phyloP scores from a whole-genome alignment of 23 tunicate genomes.

The Clavelina lepadiformis region DNA sequence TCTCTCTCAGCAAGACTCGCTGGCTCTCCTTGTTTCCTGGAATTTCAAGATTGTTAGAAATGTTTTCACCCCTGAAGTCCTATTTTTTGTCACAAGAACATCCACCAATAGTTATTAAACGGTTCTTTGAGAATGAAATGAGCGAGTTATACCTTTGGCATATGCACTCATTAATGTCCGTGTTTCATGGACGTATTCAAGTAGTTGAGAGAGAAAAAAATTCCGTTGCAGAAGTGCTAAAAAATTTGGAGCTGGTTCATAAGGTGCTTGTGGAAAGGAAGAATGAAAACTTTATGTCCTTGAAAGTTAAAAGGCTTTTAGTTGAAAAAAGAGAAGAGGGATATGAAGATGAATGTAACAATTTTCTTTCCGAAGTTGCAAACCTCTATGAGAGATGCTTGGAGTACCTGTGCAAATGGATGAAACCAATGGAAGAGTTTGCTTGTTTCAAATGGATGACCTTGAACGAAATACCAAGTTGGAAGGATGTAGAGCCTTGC shows the following conservation, averaged over 20 bases:
- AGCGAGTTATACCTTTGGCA: constrained; percentile 15
- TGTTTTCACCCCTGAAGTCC: constrained; percentile 16
- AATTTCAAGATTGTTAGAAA: constrained; percentile 20
- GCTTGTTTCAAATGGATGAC: constrained; percentile 26
- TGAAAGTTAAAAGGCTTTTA: constrained; percentile 24
- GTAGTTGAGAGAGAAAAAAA: constrained; percentile 13
- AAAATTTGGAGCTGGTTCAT: constrained; percentile 19
- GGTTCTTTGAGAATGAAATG: constrained; percentile 18
- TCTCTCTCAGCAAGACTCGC: constrained; percentile 29
- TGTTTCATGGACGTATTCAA: constrained; percentile 16
- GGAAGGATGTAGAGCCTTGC: constrained; percentile 28
- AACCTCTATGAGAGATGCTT: constrained; percentile 27
- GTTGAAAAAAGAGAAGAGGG: constrained; percentile 23
- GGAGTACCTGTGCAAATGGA: constrained; percentile 24
- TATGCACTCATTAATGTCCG: constrained; percentile 13
- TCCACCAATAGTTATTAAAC: constrained; percentile 20
- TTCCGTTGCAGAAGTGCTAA: constrained; percentile 20
- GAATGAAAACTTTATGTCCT: constrained; percentile 26
- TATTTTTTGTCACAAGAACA: constrained; percentile 12
- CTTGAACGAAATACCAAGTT: constrained; percentile 32
- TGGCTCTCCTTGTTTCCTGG: constrained; percentile 26
- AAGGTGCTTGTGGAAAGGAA: constrained; percentile 19
- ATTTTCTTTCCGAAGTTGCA: constrained; percentile 22
- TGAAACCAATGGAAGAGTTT: constrained; percentile 38
- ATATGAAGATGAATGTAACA: constrained; percentile 15